Conservation (phyloP, 2,113 vertebrate genomes). For the Corydoras sp. region DNA sequence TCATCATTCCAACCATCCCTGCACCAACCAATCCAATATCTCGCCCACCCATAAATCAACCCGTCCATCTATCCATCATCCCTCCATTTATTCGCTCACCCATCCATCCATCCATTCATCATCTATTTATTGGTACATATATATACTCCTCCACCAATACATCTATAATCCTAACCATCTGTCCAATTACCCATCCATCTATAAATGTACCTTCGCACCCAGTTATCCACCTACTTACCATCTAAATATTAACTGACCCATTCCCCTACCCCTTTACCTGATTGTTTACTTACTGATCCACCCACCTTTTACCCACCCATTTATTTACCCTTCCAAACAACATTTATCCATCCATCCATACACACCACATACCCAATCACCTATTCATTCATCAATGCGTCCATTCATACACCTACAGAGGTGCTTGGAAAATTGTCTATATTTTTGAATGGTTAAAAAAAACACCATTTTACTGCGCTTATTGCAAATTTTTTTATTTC, state of each 20-base stretch:
- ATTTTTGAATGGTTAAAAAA: no score
- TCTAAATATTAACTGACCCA: neutral
- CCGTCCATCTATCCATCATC: neutral
- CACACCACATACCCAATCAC: neutral
- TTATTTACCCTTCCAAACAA: neutral
- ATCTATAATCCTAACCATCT: no score
- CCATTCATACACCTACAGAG: no score
- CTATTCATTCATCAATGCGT: no score
- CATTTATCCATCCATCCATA: neutral
- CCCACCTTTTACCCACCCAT: neutral
- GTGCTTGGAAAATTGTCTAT: no score
- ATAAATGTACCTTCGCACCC: neutral
- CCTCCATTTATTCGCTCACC: neutral
- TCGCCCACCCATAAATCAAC: neutral
- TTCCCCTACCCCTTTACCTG: neutral
- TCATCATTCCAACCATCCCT: no score
- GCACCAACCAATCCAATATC: neutral
- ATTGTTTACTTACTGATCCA: no score
- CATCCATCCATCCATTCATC: neutral
- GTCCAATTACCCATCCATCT: no score
- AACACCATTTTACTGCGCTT: no score
- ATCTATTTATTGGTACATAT: no score
- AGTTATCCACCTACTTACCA: neutral
- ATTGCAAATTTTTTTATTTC: no score
- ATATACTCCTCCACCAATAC: no score